Evolutionary conservation across 2,113 vertebrate genomes (phyloP).

Genomic region (Pseudorhombus dupliciocellatus): DNA sequence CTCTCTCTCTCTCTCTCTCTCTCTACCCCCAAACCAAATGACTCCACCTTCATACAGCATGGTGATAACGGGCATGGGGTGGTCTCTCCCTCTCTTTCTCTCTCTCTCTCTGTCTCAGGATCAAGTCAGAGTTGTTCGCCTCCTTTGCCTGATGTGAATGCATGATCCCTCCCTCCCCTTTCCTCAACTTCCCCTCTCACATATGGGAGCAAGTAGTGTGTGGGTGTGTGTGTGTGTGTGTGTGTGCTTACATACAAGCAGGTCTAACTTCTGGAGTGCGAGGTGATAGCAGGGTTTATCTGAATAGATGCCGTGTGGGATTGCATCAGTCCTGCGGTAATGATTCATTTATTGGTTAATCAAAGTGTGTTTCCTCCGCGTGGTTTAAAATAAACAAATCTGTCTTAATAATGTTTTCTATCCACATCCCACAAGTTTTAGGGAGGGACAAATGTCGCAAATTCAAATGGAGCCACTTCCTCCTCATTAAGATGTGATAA

Average conservation of each 20-base stretch:
- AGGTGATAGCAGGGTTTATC: conserved; percentile 63
- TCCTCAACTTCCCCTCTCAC: conserved; percentile 68
- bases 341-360: conserved; percentile 41
- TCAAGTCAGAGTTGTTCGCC: conserved; percentile 36
- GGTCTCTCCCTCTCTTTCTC: conserved; percentile 24
- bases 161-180: conserved; percentile 70
- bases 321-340: conserved; percentile 12
- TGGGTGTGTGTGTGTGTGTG: conserved; percentile 10
- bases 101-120: conserved; percentile 27
- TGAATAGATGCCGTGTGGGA: conserved; percentile 36
- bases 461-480: conserved; percentile 49
- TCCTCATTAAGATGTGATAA: conserved; percentile 41
- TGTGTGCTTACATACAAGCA: conserved; percentile 29
- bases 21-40: conserved; percentile 52
- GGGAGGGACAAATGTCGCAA: conserved; percentile 18
- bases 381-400: background rate
- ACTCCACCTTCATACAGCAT: conserved; percentile 70
- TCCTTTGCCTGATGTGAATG: conserved; percentile 45
- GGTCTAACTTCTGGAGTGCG: conserved; percentile 53
- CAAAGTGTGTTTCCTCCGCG: background rate
- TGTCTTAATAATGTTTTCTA: background rate
- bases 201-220: conserved; percentile 71
- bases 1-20: conserved; percentile 34
- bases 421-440: background rate
- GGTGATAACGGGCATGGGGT: conserved; percentile 54